Base-by-base conservation (phyloP, 2,888 invertebrate species). In the Watsonalla binaria region DNA sequence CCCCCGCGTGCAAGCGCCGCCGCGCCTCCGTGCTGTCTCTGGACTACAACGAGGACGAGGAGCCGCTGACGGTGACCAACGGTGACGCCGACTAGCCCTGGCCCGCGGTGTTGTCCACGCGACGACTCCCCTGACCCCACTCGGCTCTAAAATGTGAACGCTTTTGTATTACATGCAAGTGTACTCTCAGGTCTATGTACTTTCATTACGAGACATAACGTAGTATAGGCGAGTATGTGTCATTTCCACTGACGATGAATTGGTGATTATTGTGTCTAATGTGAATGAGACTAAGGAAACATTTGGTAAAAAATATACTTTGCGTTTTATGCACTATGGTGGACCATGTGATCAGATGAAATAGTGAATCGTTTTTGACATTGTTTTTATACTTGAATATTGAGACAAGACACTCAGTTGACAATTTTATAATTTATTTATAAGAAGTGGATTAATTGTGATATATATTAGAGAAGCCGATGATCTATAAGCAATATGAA, bases 31-130 rank as follows among this genome's bases (percentile, higher is more conserved):
- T 94, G 57, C 91, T 95, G 53, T 94, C 94, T 56, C 92, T 94
- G 56, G 94, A 95, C 83, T 95, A 94, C 83, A 94, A 94, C 76
- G 95, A 95, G 66, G 95, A 95, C 56, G 94, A 94, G 65, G 93
- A 94, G 51, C 92, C 94, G n/a, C 92, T 94, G 72, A 93, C 94
- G 58, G 90, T 93, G 64, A 91, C 93, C 65, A 95, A 95, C 80
- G 94, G 94, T 59, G 94, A 94, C 70, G 92, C 87, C 46, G 92
- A 90, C 77, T 91, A 90, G 80, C 86, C 70, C 76, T 65, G 78
- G 79, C 69, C 67, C 57, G 51, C 62, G 54, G 82, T 80, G 83
- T 76, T 76, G 75, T 54, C 56, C 56, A 77, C 86, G 79, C 81
- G 72, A 60, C 42, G 42, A 8, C 42, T 42, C 42, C 11, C 9